These are phyloP conservation scores for Clarias pachynema DNA, from an alignment of 2,797 vertebrate genomes.

Conservation along the genomic window DNA sequence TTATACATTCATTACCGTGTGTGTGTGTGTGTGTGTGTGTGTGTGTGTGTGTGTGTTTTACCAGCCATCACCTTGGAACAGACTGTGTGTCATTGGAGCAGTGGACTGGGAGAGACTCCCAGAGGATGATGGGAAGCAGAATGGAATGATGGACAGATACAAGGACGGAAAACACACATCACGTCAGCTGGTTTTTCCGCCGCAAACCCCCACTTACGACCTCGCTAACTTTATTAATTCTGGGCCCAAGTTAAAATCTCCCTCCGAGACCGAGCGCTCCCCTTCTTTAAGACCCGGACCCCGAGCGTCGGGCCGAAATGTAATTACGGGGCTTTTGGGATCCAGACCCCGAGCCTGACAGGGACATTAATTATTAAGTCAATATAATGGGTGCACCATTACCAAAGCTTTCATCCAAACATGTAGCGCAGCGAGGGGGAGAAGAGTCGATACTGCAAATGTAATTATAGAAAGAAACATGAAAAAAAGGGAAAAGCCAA, in stretches of 20 bases:
- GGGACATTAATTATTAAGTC: conserved; percentile 47
- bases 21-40: too few species aligned
- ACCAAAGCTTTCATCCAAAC: conserved; percentile 7
- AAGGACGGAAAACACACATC: not conserved
- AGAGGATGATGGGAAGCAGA: conserved; percentile 43
- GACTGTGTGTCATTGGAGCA: not conserved
- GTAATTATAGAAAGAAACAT: not conserved
- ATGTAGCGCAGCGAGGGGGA: not conserved
- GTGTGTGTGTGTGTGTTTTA: too few species aligned
- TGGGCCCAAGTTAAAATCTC: not conserved
- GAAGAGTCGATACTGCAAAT: not conserved
- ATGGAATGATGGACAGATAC: not conserved
- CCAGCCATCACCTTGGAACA: conserved; percentile 62
- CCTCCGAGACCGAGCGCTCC: not conserved
- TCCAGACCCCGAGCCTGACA: conserved; percentile 46
- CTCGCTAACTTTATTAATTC: not conserved
- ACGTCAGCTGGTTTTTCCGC: not conserved
- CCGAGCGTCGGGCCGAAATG: conserved; percentile 59
- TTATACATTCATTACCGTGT: not conserved
- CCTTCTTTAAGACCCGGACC: conserved; percentile 56
- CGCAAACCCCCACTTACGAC: not conserved
- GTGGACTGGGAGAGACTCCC: conserved; percentile 57
- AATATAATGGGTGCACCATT: not conserved
- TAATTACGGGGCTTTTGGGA: conserved; percentile 66
- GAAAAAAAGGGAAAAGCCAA: not conserved